These are phyloP conservation scores for Drosophila borborema DNA, from an alignment of 2,888 invertebrate species.

Conservation along the genomic window DNA sequence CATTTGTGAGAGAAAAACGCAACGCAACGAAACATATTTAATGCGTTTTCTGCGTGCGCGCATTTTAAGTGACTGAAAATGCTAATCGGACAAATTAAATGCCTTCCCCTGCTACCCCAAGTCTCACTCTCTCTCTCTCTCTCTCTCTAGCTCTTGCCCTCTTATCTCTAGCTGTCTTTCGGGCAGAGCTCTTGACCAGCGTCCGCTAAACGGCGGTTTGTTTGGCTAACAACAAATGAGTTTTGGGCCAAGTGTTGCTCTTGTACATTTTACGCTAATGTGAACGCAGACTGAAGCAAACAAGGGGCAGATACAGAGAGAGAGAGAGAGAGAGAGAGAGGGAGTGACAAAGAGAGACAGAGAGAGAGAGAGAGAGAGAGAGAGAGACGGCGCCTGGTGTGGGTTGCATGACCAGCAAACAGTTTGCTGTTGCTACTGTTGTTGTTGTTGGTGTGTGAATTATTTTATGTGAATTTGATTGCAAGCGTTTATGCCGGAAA, in stretches of 20 bases:
- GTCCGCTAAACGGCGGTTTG: conserved; percentile 74
- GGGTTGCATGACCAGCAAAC: conserved; percentile 71
- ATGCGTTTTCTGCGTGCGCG: conserved; percentile 81
- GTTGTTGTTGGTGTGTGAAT: conserved; percentile 68
- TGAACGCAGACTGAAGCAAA: conserved; percentile 47
- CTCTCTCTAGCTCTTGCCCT: neutral
- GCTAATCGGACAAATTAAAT: conserved; percentile 80
- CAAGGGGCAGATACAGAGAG: neutral
- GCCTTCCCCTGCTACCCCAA: conserved; percentile 12
- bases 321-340: neutral
- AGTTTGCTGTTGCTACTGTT: conserved; percentile 65
- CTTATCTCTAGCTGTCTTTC: conserved; percentile 18
- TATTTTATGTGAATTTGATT: conserved; percentile 80
- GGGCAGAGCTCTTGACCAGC: conserved; percentile 26
- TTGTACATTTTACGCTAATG: conserved; percentile 55
- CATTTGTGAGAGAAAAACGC: conserved; percentile 44
- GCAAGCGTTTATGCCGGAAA: conserved; percentile 79
- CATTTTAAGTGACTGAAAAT: conserved; percentile 76
- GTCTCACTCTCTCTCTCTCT: neutral
- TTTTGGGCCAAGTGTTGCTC: conserved; percentile 33
- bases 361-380: neutral
- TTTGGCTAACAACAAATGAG: conserved; percentile 60
- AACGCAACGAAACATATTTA: conserved; percentile 62
- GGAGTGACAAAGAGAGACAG: neutral
- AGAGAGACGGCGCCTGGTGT: neutral